These are phyloP conservation scores for Linhomoeus sp. DNA, from an alignment of 2,888 invertebrate genomes.

Conservation along the genomic window DNA sequence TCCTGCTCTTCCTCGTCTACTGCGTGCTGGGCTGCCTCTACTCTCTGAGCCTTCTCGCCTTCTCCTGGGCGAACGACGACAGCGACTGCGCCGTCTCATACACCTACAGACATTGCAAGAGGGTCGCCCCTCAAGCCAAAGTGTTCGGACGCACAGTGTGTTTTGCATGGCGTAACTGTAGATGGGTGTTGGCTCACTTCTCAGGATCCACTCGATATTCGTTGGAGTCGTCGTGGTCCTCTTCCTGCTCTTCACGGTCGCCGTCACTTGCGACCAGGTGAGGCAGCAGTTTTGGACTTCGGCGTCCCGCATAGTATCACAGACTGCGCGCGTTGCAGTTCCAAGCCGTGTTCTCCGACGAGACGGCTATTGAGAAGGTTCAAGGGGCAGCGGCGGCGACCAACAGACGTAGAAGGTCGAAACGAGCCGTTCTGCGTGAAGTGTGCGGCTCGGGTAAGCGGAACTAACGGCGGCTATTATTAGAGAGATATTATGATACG, in stretches of 20 bases:
- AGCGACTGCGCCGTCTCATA: slow-evolving; percentile 17
- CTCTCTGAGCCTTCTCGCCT: not conserved
- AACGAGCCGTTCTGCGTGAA: slow-evolving; percentile 48
- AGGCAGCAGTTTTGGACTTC: not conserved
- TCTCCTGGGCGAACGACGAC: too few relatives aligned
- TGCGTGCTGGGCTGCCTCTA: not conserved
- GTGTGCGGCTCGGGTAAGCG: slow-evolving; percentile 55
- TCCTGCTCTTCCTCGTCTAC: slow-evolving; percentile 50
- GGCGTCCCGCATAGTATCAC: too few relatives aligned
- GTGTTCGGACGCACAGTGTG: slow-evolving; percentile 10
- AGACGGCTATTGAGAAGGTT: slow-evolving; percentile 59
- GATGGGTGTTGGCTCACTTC: too few relatives aligned
- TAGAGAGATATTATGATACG: not conserved
- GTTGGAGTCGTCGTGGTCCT: slow-evolving; percentile 56
- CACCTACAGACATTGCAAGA: slow-evolving; percentile 9
- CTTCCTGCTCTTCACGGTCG: slow-evolving; percentile 68
- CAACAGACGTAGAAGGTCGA: slow-evolving; percentile 36
- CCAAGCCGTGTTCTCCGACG: slow-evolving; percentile 59
- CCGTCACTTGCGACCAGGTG: slow-evolving; percentile 55
- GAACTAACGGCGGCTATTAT: not conserved
- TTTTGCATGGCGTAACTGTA: too few relatives aligned
- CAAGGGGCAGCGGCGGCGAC: slow-evolving; percentile 20
- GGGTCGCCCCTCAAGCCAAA: slow-evolving; percentile 18
- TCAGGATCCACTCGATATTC: slow-evolving; percentile 59
- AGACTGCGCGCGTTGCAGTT: slow-evolving; percentile 39